Conservation (phyloP, 2,113 vertebrate genomes). For the Vidua macroura region DNA sequence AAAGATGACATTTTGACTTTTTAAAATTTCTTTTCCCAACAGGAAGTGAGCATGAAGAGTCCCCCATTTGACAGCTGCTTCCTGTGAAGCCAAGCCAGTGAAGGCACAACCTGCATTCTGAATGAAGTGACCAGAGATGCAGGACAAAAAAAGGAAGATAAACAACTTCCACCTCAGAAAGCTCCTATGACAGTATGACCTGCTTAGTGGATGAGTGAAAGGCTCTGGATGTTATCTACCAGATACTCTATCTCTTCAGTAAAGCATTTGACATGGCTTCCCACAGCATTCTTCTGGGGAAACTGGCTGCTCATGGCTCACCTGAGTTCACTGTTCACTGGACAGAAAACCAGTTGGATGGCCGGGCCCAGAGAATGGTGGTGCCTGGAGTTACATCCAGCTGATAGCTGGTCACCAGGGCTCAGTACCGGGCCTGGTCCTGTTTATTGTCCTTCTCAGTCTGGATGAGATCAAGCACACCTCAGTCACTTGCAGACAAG, state of each 20-base stretch:
- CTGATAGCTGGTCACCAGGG: rapidly evolving
- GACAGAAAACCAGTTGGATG: neutral
- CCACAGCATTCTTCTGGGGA: neutral
- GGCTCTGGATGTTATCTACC: neutral
- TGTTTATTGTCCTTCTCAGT: neutral
- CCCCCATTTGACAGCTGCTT: neutral
- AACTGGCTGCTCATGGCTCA: neutral
- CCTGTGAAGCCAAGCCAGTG: neutral
- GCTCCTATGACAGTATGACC: neutral
- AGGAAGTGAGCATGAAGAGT: neutral
- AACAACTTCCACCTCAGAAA: neutral
- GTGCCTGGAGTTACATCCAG: neutral
- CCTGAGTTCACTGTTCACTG: neutral
- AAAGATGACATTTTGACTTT: neutral
- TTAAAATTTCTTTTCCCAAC: neutral
- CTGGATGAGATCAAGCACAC: neutral
- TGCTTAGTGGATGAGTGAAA: neutral
- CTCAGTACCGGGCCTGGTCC: neutral
- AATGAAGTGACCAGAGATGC: neutral
- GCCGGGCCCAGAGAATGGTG: rapidly evolving
- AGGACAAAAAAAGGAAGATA: neutral
- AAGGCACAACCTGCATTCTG: neutral
- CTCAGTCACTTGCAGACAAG: neutral
- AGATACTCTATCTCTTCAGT: neutral
- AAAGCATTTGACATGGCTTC: rapidly evolving